Percentiles rank a stretch among this genome's conserved stretches.
phyloP scores from a whole-genome alignment of 2,888 invertebrate species.

The Spialia ferax region DNA sequence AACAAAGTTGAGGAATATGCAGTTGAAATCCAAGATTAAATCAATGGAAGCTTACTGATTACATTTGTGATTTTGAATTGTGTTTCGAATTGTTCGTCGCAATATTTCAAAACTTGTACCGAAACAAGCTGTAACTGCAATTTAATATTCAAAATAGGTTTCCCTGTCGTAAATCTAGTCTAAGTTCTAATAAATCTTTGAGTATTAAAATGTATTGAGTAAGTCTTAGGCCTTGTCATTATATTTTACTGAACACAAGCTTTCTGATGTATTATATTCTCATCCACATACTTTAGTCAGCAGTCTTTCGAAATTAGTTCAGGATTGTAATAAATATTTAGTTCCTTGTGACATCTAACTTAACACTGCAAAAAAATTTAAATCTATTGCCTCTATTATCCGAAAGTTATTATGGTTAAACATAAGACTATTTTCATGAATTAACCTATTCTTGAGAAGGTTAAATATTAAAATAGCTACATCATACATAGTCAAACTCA shows the following conservation, averaged over 20 bases:
- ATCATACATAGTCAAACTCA: neutral
- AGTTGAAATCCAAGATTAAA: neutral
- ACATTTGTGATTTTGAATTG: neutral
- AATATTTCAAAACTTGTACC: conserved; percentile 29
- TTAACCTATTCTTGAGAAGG: too few relatives aligned
- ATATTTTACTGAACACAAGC: conserved; percentile 18
- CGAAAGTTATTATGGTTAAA: too few relatives aligned
- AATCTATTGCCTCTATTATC: too few relatives aligned
- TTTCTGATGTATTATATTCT: neutral
- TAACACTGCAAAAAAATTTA: too few relatives aligned
- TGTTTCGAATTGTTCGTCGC: conserved; percentile 3
- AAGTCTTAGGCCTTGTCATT: conserved; percentile 40
- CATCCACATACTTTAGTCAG: neutral
- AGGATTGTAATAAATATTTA: too few relatives aligned
- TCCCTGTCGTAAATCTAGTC: conserved; percentile 56
- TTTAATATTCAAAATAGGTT: conserved; percentile 57
- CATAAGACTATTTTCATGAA: too few relatives aligned
- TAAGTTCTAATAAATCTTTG: conserved; percentile 58
- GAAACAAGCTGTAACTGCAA: conserved; percentile 44
- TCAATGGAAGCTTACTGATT: neutral
- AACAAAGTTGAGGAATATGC: neutral
- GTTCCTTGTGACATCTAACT: too few relatives aligned
- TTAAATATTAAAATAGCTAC: too few relatives aligned
- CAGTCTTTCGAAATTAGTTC: neutral
- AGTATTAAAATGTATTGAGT: conserved; percentile 56